Evolutionary conservation across 1,140 invertebrate species (phyloP).

Genomic region (Nasonia longicornis): DNA sequence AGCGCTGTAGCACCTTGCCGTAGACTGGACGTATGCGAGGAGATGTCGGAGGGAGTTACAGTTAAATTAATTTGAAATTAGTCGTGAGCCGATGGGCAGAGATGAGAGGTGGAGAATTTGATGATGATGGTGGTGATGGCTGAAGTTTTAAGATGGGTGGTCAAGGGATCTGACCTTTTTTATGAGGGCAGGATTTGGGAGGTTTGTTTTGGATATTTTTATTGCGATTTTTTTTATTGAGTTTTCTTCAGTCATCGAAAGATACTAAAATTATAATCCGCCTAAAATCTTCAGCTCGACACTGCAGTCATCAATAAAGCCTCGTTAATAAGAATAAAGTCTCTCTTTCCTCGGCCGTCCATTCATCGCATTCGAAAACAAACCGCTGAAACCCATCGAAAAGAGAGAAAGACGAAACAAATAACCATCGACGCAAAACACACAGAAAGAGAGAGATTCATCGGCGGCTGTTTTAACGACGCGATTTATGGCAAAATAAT

Average conservation of each 20-base stretch:
- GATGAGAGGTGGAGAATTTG: no score
- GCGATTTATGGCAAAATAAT: constrained; percentile 39
- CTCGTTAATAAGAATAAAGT: no score
- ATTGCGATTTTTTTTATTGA: not conserved
- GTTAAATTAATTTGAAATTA: constrained; percentile 37
- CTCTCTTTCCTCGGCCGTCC: no score
- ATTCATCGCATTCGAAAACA: no score
- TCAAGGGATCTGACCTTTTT: not conserved
- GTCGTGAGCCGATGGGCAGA: not conserved
- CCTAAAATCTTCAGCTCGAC: not conserved
- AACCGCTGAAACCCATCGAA: not conserved
- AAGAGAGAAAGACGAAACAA: not conserved
- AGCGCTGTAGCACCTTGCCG: not conserved
- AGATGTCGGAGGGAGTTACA: not conserved
- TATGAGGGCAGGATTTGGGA: not conserved
- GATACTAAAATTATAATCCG: no score
- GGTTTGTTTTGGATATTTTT: no score
- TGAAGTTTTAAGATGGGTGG: not conserved
- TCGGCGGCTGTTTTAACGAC: constrained; percentile 11
- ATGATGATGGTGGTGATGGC: not conserved
- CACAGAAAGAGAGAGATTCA: constrained; percentile 10
- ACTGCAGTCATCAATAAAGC: not conserved
- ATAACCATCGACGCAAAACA: not conserved
- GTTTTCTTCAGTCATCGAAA: no score
- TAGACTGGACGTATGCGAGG: not conserved